Conservation (phyloP, 2,113 vertebrate genomes). For the Argyrosomus japonicus region DNA sequence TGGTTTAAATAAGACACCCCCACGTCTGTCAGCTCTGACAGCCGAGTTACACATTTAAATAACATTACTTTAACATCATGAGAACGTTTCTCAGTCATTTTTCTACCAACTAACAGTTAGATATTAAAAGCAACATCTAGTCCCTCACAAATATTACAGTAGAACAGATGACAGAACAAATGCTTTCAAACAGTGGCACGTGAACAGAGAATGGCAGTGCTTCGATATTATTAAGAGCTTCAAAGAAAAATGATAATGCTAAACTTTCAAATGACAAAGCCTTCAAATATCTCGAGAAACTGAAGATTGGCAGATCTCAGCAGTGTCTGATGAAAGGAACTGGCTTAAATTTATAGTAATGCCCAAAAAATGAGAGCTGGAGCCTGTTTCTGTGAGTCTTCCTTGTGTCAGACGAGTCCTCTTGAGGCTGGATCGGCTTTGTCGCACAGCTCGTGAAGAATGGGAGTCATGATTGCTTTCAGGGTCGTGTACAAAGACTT, state of each 20-base stretch:
- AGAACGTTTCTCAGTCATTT: constrained; percentile 43
- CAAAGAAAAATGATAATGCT: constrained; percentile 44
- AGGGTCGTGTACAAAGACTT: constrained; percentile 85
- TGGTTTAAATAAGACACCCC: constrained; percentile 63
- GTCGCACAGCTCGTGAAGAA: constrained; percentile 86
- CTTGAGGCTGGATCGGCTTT: constrained; percentile 58
- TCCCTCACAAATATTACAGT: constrained; percentile 36
- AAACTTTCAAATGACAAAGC: constrained; percentile 29
- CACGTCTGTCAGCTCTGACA: constrained; percentile 15
- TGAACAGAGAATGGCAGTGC: constrained; percentile 76
- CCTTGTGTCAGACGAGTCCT: neutral
- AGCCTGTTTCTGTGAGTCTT: neutral
- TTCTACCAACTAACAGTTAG: constrained; percentile 31
- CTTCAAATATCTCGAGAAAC: constrained; percentile 25
- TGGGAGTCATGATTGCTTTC: constrained; percentile 88
- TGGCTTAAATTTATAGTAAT: constrained; percentile 47
- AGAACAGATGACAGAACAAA: constrained; percentile 40
- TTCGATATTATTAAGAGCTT: constrained; percentile 43
- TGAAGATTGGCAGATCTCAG: constrained; percentile 40
- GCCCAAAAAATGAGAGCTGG: constrained; percentile 29
- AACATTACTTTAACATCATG: constrained; percentile 40
- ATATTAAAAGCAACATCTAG: constrained; percentile 52
- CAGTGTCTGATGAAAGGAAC: constrained; percentile 23
- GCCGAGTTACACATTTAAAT: constrained; percentile 43
- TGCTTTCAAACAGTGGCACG: constrained; percentile 74